phyloP scores from a whole-genome alignment of 2,113 vertebrate genomes.

The Hirundichthys speculiger region DNA sequence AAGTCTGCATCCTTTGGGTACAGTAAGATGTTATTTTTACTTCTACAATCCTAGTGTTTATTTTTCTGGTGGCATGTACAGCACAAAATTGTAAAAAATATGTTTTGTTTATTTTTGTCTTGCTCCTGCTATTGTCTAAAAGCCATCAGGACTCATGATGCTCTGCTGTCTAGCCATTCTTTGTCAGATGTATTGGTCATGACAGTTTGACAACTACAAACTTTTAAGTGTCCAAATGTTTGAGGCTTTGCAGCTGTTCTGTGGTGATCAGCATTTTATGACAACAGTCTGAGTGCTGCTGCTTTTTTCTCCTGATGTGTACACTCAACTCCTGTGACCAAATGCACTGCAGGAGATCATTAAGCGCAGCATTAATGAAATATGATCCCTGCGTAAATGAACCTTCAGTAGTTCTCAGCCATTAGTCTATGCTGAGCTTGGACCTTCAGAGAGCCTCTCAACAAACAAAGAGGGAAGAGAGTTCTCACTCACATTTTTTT shows the following conservation, averaged over 20 bases:
- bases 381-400: conserved; percentile 40
- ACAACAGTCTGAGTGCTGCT: conserved; percentile 39
- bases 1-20: conserved; percentile 82
- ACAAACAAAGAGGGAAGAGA: conserved; percentile 30
- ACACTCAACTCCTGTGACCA: conserved; percentile 11
- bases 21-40: conserved; percentile 51
- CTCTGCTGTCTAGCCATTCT: conserved; percentile 33
- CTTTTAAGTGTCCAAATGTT: conserved; percentile 25
- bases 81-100: background rate
- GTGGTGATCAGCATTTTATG: conserved; percentile 37
- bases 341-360: conserved; percentile 41
- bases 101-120: conserved; percentile 3
- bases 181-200: conserved; percentile 1
- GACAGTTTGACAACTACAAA: conserved; percentile 47
- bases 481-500: conserved; percentile 24
- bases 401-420: conserved; percentile 22
- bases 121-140: conserved; percentile 20
- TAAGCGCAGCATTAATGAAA: conserved; percentile 49
- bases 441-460: conserved; percentile 31
- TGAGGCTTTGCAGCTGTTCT: conserved; percentile 42
- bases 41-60: background rate
- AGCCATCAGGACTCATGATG: conserved; percentile 1
- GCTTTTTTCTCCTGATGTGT: conserved; percentile 27
- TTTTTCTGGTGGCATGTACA: background rate
- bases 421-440: conserved; percentile 42